A percentile compares a stretch with the other conserved stretches of the same genome.
phyloP scores from a whole-genome alignment of 2,888 invertebrate genomes.

The Piscicola geometra region DNA sequence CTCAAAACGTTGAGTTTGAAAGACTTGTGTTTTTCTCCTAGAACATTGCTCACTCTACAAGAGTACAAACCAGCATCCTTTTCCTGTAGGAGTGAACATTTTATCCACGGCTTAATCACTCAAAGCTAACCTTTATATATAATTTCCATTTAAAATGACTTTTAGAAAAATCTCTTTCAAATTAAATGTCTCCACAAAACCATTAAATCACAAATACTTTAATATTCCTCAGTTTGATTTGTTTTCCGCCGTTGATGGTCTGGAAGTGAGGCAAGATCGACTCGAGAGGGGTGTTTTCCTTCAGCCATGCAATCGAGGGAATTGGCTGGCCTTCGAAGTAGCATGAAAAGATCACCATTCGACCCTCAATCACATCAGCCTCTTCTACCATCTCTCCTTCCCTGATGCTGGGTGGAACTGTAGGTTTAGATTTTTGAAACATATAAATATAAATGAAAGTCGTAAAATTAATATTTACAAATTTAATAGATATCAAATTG shows the following conservation, averaged over 20 bases:
- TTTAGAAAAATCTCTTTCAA: too few species aligned
- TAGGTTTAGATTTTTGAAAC: conserved; percentile 11
- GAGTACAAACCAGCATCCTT: conserved; percentile 49
- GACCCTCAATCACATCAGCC: conserved; percentile 51
- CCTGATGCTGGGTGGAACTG: conserved; percentile 42
- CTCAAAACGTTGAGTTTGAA: conserved; percentile 62
- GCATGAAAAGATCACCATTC: conserved; percentile 53
- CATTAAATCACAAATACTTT: too few species aligned
- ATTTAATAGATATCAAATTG: too few species aligned
- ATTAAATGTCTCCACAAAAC: too few species aligned
- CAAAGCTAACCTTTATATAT: too few species aligned
- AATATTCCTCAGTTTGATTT: conserved; percentile 48
- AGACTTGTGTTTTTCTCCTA: conserved; percentile 53
- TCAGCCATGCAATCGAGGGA: conserved; percentile 56
- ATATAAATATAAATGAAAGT: too few species aligned
- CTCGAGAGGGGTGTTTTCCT: conserved; percentile 47
- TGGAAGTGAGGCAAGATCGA: conserved; percentile 49
- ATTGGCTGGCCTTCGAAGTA: conserved; percentile 53
- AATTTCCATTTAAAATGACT: too few species aligned
- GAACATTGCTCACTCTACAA: conserved; percentile 52
- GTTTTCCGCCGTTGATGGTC: conserved; percentile 48
- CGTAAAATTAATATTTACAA: too few species aligned
- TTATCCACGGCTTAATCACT: too few species aligned
- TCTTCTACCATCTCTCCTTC: conserved; percentile 38
- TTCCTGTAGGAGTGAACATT: too few species aligned